Percentiles rank a stretch among this genome's conserved stretches.
phyloP scores from a whole-genome alignment of 2,888 invertebrate species.

The Nezara viridula region DNA sequence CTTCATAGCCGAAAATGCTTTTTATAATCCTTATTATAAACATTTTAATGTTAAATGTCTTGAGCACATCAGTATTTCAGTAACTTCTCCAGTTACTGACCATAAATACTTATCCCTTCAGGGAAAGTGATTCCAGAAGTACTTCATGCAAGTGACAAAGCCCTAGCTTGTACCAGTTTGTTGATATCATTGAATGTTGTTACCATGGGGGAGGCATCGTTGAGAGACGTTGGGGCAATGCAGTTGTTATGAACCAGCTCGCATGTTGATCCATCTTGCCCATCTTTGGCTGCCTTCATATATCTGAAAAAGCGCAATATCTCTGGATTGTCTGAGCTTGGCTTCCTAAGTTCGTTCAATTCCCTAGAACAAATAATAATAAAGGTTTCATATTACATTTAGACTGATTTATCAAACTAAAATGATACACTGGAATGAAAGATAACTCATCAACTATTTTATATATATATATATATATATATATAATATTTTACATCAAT shows the following conservation, averaged over 20 bases:
- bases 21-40: background rate
- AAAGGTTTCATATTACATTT: too few species aligned
- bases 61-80: background rate
- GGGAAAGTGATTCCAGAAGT: background rate
- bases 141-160: constrained; percentile 68
- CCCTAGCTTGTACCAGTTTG: constrained; percentile 86
- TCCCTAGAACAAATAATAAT: constrained; percentile 74
- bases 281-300: constrained; percentile 90
- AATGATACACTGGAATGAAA: too few species aligned
- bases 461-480: too few species aligned
- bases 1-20: background rate
- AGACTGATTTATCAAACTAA: too few species aligned
- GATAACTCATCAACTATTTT: too few species aligned
- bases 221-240: constrained; percentile 72
- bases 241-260: constrained; percentile 78
- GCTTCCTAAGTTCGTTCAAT: constrained; percentile 86
- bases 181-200: constrained; percentile 90
- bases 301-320: constrained; percentile 85
- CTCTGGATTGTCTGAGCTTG: constrained; percentile 88
- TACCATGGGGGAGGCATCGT: constrained; percentile 82
- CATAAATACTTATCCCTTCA: background rate
- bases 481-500: too few species aligned
- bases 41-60: background rate
- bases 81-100: background rate
- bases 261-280: constrained; percentile 85